Base-by-base conservation (phyloP, 1,140 invertebrate genomes). In the Archivesica marissinica region DNA sequence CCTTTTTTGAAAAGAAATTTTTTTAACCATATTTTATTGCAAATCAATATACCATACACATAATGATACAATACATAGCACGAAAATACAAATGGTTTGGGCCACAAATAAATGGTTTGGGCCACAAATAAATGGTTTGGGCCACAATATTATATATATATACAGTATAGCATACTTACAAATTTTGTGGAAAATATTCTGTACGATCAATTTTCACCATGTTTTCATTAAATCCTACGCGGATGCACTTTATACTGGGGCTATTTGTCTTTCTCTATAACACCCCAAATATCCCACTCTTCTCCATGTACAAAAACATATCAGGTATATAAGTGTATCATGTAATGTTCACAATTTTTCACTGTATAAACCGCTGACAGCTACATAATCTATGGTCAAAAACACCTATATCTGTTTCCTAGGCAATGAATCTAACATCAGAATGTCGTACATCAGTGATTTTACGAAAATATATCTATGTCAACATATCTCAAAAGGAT, bases 351-450 rank as follows among this genome's bases (percentile, higher is more conserved):
- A 50, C 41, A 72, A 72, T 72, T 72, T 72, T 72, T 72, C 68
- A 72, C 41, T 47, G 39, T 72, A 72, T 72, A 50, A 50, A 50
- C n/a, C 41, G 44, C 25, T 76, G 50, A 76, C 74, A 76, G 50
- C 74, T 41, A 76, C 44, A 59, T 76, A 76, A 76, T 76, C 28
- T 76, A 76, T 76, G 74, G 74, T 76, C 74, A 76, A 76, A 56
- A 59, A 52, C 74, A 76, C 50, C 74, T 72, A 28, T 44, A 28
- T 20, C 68, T 72, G 68, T 47, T 72, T 50, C 68, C 39, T 25
- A 30, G 23, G 68, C 25, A 30, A 72, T 72, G 68, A 72, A 72
- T 72, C 68, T 72, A 47, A 33, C 23, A 20, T 23, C 41, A 50
- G 68, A 72, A 72, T 72, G 68, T 72, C 28, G 17, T 44, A 47